A percentile compares a stretch with the other conserved stretches of the same genome.
Evolutionary conservation across 2,888 invertebrate species (phyloP).

Genomic region (Eristalinus sepulchralis): DNA sequence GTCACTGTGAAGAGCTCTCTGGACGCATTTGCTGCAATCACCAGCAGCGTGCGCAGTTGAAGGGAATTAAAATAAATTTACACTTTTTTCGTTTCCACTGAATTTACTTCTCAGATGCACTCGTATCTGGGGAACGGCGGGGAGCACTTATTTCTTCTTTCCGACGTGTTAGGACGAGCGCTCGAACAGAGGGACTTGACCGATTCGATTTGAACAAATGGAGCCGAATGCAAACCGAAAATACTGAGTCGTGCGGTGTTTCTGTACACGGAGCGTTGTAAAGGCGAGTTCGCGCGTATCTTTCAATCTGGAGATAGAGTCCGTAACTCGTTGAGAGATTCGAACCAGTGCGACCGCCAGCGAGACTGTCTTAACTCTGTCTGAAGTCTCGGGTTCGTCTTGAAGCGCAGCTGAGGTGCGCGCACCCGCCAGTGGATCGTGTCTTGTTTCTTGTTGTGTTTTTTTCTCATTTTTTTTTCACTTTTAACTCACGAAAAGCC

Average conservation of each 20-base stretch:
- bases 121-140: background rate
- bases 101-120: background rate
- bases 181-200: background rate
- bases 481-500: conserved; percentile 35
- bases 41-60: background rate
- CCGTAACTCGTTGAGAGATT: conserved; percentile 35
- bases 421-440: conserved; percentile 35
- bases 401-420: conserved; percentile 68
- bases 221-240: background rate
- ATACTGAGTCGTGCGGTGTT: background rate
- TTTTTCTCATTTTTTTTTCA: conserved; percentile 9
- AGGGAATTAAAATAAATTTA: background rate
- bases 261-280: background rate
- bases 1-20: background rate
- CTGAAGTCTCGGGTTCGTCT: conserved; percentile 62
- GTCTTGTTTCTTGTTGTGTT: conserved; percentile 34
- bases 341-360: conserved; percentile 63
- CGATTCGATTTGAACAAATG: background rate
- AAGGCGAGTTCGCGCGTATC: conserved; percentile 40
- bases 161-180: background rate
- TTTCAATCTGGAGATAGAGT: conserved; percentile 10
- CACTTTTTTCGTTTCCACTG: background rate
- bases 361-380: conserved; percentile 70
- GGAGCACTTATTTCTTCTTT: background rate
- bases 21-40: background rate